Evolutionary conservation across 2,113 vertebrate genomes (phyloP).

Genomic region (Ranitomeya imitator): DNA sequence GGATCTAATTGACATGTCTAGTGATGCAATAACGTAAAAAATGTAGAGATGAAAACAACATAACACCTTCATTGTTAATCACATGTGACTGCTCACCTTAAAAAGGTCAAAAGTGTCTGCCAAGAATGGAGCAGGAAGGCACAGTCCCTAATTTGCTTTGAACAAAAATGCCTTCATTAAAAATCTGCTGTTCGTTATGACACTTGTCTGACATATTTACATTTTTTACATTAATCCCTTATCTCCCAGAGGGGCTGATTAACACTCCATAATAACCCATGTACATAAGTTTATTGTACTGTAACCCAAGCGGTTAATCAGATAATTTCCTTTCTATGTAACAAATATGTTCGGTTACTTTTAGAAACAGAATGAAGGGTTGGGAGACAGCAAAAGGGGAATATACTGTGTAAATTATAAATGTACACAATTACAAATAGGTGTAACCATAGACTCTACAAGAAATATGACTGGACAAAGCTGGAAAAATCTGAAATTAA

Average conservation of each 20-base stretch:
- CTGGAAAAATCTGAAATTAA: too few relatives aligned
- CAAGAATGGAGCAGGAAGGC: conserved; percentile 23
- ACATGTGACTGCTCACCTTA: conserved; percentile 44
- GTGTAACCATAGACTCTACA: too few relatives aligned
- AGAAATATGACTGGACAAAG: too few relatives aligned
- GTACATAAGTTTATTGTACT: conserved; percentile 22
- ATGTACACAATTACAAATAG: neutral
- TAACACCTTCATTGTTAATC: conserved; percentile 28
- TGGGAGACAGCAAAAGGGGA: neutral
- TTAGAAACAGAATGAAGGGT: neutral
- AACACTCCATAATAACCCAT: conserved; percentile 26
- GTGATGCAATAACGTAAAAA: conserved; percentile 12
- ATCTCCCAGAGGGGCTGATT: conserved; percentile 37
- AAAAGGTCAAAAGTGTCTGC: conserved; percentile 27
- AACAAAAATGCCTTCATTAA: conserved; percentile 39
- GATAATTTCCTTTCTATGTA: neutral
- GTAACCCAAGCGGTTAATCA: neutral
- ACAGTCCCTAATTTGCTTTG: conserved; percentile 31
- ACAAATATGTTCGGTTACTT: neutral
- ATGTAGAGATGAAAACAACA: neutral
- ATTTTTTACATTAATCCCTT: conserved; percentile 32
- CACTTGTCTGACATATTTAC: conserved; percentile 38
- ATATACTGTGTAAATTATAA: neutral
- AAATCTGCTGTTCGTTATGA: neutral
- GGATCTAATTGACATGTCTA: conserved; percentile 32